These are phyloP conservation scores for Ceyx melanurus DNA, from an alignment of 2,113 vertebrate species.

Conservation along the genomic window DNA sequence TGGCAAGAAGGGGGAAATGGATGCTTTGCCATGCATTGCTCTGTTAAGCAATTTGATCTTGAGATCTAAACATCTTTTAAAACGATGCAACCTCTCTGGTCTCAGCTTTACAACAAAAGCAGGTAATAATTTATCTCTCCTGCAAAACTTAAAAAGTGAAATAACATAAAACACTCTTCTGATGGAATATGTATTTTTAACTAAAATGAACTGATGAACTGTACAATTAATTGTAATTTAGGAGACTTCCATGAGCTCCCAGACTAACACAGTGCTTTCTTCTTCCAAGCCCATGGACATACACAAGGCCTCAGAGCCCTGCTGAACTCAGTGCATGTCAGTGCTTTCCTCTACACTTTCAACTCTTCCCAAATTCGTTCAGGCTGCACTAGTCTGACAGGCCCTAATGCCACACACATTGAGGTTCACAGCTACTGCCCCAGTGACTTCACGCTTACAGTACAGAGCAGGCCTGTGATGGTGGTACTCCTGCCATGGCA, in stretches of 20 bases:
- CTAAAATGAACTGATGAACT: neutral
- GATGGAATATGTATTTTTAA: neutral
- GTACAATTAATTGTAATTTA: neutral
- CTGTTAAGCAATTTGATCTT: neutral
- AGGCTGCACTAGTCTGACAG: neutral
- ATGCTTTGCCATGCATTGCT: neutral
- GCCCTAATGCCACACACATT: fast-evolving
- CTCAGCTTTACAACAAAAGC: neutral
- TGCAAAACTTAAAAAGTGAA: neutral
- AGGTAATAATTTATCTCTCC: neutral
- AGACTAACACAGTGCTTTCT: neutral
- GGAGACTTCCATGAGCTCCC: neutral
- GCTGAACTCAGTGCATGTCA: neutral
- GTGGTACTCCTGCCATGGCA: neutral
- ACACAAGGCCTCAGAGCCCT: neutral
- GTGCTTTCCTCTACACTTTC: neutral
- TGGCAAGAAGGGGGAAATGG: neutral
- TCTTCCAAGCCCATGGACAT: neutral
- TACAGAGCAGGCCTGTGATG: neutral
- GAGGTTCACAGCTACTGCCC: neutral
- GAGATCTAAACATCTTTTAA: neutral
- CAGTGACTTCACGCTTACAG: neutral
- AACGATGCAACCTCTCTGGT: neutral
- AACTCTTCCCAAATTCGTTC: neutral
- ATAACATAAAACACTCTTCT: neutral